These are phyloP conservation scores for Anableps anableps DNA, from an alignment of 2,797 vertebrate genomes.

Conservation along the genomic window DNA sequence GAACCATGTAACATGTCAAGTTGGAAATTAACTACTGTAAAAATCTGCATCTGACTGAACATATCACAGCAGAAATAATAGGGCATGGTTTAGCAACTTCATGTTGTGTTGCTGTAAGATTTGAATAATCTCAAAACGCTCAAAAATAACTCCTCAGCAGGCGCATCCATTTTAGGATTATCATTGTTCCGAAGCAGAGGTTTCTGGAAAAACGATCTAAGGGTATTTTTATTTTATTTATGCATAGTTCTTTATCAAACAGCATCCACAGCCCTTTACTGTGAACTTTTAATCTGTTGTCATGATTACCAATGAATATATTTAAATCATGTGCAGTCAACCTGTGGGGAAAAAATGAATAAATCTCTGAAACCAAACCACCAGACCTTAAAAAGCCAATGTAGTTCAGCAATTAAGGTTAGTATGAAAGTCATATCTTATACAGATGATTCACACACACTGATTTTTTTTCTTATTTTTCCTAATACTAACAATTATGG, in stretches of 20 bases:
- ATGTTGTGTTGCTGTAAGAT: not conserved
- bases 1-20: slow-evolving; percentile 19
- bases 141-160: not conserved
- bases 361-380: not conserved
- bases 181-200: not conserved
- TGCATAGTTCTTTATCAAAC: not conserved
- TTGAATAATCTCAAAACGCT: not conserved
- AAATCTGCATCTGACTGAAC: slow-evolving; percentile 37
- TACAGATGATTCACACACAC: no score
- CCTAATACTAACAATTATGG: not conserved
- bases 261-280: not conserved
- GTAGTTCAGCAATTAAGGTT: not conserved
- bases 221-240: not conserved
- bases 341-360: not conserved
- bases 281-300: not conserved
- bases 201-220: not conserved
- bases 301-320: not conserved
- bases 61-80: not conserved
- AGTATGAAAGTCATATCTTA: no score
- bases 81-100: not conserved
- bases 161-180: not conserved
- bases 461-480: no score
- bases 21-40: slow-evolving; percentile 24
- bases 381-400: not conserved
- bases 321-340: not conserved